A percentile compares a stretch with the other conserved stretches of the same genome.
Conservation (phyloP, 2,113 vertebrate genomes). For the Pipa parva region DNA sequence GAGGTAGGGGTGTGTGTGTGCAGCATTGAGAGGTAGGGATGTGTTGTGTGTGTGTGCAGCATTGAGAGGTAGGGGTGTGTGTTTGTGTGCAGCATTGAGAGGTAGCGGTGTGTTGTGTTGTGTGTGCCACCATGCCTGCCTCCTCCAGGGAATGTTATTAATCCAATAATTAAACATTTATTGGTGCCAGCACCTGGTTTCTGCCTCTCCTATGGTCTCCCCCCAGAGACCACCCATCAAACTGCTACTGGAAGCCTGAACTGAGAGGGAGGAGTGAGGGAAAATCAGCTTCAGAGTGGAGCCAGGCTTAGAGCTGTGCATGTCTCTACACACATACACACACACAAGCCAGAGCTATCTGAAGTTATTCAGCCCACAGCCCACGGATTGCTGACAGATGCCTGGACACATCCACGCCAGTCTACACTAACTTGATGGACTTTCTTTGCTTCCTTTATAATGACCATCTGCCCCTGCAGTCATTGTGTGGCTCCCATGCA, state of each 20-base stretch:
- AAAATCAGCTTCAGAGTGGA: constrained; percentile 61
- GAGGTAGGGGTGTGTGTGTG: background rate
- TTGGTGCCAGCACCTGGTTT: constrained; percentile 84
- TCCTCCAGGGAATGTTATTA: constrained; percentile 76
- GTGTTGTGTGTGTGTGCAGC: background rate
- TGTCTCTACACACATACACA: constrained; percentile 58
- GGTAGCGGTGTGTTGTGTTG: background rate
- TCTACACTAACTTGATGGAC: constrained; percentile 26
- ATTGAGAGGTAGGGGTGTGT: background rate
- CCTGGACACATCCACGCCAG: constrained; percentile 46
- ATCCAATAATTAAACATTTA: constrained; percentile 88
- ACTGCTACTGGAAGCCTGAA: constrained; percentile 53
- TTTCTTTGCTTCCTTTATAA: constrained; percentile 22
- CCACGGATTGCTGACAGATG: constrained; percentile 44
- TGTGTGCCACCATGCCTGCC: constrained; percentile 30
- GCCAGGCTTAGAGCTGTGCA: constrained; percentile 68
- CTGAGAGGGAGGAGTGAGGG: constrained; percentile 57
- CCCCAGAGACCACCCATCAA: constrained; percentile 51
- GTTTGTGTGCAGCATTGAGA: background rate
- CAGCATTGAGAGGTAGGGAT: background rate
- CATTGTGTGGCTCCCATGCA: background rate
- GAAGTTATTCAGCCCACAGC: constrained; percentile 38
- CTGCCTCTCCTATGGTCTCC: constrained; percentile 48
- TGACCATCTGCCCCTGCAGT: background rate
- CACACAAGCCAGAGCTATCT: constrained; percentile 12